These are phyloP conservation scores for Aphelenchoides avenae DNA, from an alignment of 1,140 invertebrate species.

Conservation along the genomic window DNA sequence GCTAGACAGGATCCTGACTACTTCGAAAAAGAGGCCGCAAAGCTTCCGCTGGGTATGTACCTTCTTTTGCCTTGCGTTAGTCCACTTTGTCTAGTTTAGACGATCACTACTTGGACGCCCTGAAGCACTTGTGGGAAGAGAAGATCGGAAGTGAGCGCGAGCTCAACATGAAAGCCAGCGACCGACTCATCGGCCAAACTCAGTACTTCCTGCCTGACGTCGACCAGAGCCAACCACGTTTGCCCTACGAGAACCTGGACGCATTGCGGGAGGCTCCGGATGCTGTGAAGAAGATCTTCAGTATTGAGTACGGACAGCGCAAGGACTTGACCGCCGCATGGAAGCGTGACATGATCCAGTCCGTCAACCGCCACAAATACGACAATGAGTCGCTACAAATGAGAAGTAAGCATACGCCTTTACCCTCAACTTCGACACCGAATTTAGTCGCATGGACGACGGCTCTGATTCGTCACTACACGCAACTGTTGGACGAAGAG, in stretches of 20 bases:
- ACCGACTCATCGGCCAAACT: constrained; percentile 42
- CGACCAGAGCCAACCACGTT: constrained; percentile 37
- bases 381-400: constrained; percentile 35
- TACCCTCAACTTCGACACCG: constrained; percentile 13
- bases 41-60: constrained; percentile 44
- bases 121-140: constrained; percentile 48
- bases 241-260: constrained; percentile 48
- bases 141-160: constrained; percentile 56
- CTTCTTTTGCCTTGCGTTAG: not conserved
- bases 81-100: constrained; percentile 34
- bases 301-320: constrained; percentile 48
- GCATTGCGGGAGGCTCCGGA: constrained; percentile 48
- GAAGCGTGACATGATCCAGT: constrained; percentile 41
- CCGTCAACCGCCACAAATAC: constrained; percentile 40
- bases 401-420: constrained; percentile 35
- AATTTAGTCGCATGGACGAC: constrained; percentile 56
- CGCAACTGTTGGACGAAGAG: constrained; percentile 45
- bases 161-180: constrained; percentile 49
- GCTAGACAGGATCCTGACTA: constrained; percentile 52
- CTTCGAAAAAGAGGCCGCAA: constrained; percentile 54
- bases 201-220: constrained; percentile 52
- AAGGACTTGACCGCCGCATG: constrained; percentile 48
- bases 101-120: constrained; percentile 52
- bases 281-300: constrained; percentile 54
- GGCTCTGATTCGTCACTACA: constrained; percentile 56